phyloP scores from a whole-genome alignment of 2,113 vertebrate genomes.

The Oriolus oriolus region DNA sequence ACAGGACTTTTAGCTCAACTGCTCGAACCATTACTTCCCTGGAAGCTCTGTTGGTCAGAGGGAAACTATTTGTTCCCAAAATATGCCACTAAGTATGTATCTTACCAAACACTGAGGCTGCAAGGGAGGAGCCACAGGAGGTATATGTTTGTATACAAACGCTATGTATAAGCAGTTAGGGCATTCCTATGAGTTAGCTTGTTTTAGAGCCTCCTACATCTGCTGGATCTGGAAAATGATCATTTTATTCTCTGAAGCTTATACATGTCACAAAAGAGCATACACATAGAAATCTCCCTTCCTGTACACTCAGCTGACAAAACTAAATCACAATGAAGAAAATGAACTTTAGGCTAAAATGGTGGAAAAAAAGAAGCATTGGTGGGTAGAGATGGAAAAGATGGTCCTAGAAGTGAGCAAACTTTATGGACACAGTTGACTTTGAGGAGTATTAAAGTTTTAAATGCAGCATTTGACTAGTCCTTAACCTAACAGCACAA shows the following conservation, averaged over 20 bases:
- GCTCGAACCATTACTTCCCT: background rate
- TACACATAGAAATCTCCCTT: background rate
- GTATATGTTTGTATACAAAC: background rate
- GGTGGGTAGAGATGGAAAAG: background rate
- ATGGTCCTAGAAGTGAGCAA: background rate
- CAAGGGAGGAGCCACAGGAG: background rate
- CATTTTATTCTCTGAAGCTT: background rate
- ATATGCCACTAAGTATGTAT: background rate
- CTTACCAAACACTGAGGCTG: background rate
- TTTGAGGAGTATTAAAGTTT: background rate
- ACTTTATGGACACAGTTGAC: background rate
- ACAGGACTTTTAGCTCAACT: background rate
- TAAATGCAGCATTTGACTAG: background rate
- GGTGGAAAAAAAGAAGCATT: background rate
- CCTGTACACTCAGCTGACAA: background rate
- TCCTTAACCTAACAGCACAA: background rate
- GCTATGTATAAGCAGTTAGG: fast-evolving
- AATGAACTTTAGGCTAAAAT: background rate
- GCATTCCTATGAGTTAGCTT: background rate
- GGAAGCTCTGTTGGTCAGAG: background rate
- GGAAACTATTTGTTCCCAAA: background rate
- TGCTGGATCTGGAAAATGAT: background rate
- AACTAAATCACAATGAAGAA: background rate
- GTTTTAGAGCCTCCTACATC: background rate
- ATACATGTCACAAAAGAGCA: background rate